Base-by-base conservation (phyloP, 1,140 invertebrate species). In the Atta texana region DNA sequence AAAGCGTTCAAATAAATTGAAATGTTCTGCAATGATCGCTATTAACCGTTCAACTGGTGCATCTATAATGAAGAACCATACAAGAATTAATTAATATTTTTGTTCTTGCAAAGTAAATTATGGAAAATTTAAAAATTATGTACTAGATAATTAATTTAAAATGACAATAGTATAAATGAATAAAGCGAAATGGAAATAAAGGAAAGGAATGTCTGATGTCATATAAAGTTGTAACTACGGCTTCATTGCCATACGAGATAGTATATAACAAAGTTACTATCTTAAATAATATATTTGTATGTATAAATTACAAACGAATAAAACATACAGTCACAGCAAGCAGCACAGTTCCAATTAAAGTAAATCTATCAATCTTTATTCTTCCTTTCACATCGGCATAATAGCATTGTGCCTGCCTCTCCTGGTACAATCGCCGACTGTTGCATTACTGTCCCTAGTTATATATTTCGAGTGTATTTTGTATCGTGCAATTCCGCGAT, bases 391-490 rank as follows among this genome's bases (percentile, higher is more conserved):
- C 68, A 59, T 59, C 39, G 53, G 16, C 69, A 28, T 72, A 57
- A 72, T 34, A 10, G 80, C 39, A 12, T 44, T 24, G 39, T 12
- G 39, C 39, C 44, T 16, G 59, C 12, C 39, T 49, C 55, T 28
- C 55, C 7, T 21, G 31, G 21, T 10, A 49, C 63, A 64, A 78
- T 66, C n/a, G 49, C 21, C n/a, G 64, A 28, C 69, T 75, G 80
- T 72, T 61, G 44, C 69, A 84, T 85, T 78, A 77, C 51, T 78
- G 39, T 28, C 59, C 44, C 82, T 59, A 59, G 44, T 84, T 71
- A 75, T 71, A 75, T 87, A 85, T 85, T 75, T 85, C 51, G 34
- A 55, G 53, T 28, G 86, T 84, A 75, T 80, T 85, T 87, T 69
- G 55, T 51, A 49, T 18, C 69, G 1, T 61, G 55, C 81, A 69